These are phyloP conservation scores for Syngnathoides biaculeatus DNA, from an alignment of 2,113 vertebrate genomes.

Conservation along the genomic window DNA sequence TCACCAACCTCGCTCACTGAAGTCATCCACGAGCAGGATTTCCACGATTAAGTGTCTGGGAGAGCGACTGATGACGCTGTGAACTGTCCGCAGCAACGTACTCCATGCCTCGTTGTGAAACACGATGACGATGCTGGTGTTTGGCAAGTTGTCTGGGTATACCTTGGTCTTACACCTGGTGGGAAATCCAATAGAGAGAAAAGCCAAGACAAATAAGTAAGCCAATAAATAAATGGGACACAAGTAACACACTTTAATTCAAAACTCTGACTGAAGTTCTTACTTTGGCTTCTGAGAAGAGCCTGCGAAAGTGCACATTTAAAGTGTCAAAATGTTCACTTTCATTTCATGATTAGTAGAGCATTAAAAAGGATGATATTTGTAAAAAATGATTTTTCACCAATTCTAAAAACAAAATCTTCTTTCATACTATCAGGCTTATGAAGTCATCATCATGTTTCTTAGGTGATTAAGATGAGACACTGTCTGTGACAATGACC, in stretches of 20 bases:
- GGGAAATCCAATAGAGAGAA: background rate
- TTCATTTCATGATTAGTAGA: no score
- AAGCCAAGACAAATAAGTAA: background rate
- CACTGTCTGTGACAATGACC: no score
- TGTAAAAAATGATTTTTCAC: no score
- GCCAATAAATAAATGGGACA: background rate
- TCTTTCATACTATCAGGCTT: no score
- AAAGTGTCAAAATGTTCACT: no score
- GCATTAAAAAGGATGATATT: no score
- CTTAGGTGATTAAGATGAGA: no score
- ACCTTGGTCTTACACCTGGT: constrained; percentile 91
- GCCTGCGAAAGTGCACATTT: no score
- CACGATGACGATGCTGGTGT: constrained; percentile 96
- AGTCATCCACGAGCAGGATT: constrained; percentile 91
- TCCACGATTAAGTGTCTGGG: constrained; percentile 84
- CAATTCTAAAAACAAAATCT: no score
- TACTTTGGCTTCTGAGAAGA: background rate
- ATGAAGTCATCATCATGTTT: no score
- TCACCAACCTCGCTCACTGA: constrained; percentile 87
- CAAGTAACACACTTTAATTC: background rate
- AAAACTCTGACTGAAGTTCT: background rate
- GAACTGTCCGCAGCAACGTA: constrained; percentile 88
- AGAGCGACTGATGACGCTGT: constrained; percentile 88
- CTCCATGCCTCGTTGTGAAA: constrained; percentile 99
- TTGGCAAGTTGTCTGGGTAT: constrained; percentile 85